Conservation (phyloP, 1,140 invertebrate genomes). For the Drosophila novamexicana region DNA sequence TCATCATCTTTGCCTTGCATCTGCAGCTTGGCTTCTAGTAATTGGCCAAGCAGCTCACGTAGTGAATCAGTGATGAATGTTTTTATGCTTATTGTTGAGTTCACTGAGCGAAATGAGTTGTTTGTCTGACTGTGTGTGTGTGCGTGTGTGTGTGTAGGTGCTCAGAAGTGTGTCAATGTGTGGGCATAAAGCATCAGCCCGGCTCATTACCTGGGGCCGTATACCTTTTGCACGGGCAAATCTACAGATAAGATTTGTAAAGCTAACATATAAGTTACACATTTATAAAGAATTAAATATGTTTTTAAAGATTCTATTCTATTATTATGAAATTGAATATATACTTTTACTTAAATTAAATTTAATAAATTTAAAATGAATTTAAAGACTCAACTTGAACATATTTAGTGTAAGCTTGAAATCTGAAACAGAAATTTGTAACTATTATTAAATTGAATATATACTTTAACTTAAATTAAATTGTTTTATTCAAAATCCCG, state of each 20-base stretch:
- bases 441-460: no score
- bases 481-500: not conserved
- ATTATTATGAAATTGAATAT: no score
- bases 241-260: not conserved
- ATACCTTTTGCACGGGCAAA: not conserved
- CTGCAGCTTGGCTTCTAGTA: slow-evolving; percentile 59
- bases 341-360: no score
- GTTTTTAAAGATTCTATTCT: no score
- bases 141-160: slow-evolving; percentile 4
- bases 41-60: slow-evolving; percentile 77
- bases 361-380: no score
- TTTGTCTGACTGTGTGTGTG: slow-evolving; percentile 50
- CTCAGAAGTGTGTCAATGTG: slow-evolving; percentile 19
- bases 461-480: not conserved
- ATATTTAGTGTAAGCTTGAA: no score
- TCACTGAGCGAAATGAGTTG: slow-evolving; percentile 82
- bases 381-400: no score
- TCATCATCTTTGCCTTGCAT: not conserved
- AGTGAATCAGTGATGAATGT: slow-evolving; percentile 82
- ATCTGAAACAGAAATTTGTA: no score
- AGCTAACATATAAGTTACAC: not conserved
- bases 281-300: not conserved
- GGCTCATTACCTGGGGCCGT: slow-evolving; percentile 18
- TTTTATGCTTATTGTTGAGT: slow-evolving; percentile 82
- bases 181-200: slow-evolving; percentile 31